These are phyloP conservation scores for Spodoptera litura DNA, from an alignment of 1,140 invertebrate species.

Conservation along the genomic window DNA sequence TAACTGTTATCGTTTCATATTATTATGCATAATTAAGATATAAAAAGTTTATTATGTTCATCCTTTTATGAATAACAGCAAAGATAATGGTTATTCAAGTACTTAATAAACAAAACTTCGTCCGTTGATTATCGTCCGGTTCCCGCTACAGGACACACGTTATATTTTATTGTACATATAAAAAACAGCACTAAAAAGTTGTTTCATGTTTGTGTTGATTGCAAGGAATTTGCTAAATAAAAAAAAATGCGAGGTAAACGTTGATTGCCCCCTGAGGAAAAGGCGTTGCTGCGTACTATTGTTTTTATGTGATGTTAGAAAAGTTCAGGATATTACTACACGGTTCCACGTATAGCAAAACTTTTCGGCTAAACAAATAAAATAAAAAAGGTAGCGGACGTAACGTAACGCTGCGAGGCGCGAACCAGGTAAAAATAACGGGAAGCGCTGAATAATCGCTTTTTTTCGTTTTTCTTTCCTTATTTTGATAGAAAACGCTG, in stretches of 20 bases:
- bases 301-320: constrained; percentile 1
- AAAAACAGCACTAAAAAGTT: constrained; percentile 26
- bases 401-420: neutral
- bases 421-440: constrained; percentile 28
- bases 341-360: neutral
- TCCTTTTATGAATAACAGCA: neutral
- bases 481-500: neutral
- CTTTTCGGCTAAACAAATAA: constrained; percentile 16
- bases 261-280: neutral
- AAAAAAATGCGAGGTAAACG: constrained; percentile 13
- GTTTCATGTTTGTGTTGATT: constrained; percentile 16
- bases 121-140: neutral
- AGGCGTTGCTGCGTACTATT: neutral
- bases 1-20: too few relatives aligned
- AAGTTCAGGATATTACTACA: constrained; percentile 23
- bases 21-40: too few relatives aligned
- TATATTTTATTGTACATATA: constrained; percentile 27
- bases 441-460: constrained; percentile 23
- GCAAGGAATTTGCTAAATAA: constrained; percentile 42
- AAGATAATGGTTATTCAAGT: neutral
- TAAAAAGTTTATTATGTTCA: too few relatives aligned
- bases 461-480: neutral
- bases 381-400: neutral
- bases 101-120: neutral
- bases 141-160: constrained; percentile 13